Base-by-base conservation (phyloP, 1,140 invertebrate genomes). In the Anastrepha ludens region DNA sequence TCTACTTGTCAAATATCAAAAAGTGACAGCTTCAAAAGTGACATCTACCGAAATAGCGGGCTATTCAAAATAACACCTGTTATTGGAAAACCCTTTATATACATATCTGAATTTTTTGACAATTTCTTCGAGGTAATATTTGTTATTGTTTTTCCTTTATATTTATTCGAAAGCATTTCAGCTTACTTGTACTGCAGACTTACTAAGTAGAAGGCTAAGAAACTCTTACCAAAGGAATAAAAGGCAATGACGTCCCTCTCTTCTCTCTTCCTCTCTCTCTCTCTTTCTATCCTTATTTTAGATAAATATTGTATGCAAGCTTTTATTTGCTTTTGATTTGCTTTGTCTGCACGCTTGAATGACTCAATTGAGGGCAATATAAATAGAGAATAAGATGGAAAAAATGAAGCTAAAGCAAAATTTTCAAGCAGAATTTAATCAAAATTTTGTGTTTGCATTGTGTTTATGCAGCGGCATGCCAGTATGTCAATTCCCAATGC, bases 251-350 rank as follows among this genome's bases (percentile, higher is more conserved):
- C 39, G 11, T 11, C 11, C 29, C 29, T 29, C 29, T 29, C 29
- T 29, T 1, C 70, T 15, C 2, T 9, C n/a, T n/a, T n/a, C n/a
- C n/a, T 15, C n/a, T 11, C 41, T 17, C 60, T 17, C 13, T 17
- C 0, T 47, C 13, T 15, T 7, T 3, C 15, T n/a, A 55, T 11
- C 6, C 47, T 20, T 17, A 20, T 41, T 47, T 20, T 6, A 5
- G 5, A 55, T 81, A 29, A 9, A 55, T 81, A 81, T 81, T 81
- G n/a, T 81, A 81, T 55, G 44, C 74, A 55, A 81, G 55, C 17
- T 55, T 81, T 55, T 81, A 81, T 81, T 81, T 81, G 70, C 44
- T 78, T 78, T 78, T 78, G 70, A 78, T 78, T 78, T 47, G 47
- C 47, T 81, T 81, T 81, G 74, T 55, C 47, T 55, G 74, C 47